Percentiles rank a stretch among this genome's conserved stretches.
phyloP scores from a whole-genome alignment of 1,140 invertebrate genomes.

The Cotesia chilonis region DNA sequence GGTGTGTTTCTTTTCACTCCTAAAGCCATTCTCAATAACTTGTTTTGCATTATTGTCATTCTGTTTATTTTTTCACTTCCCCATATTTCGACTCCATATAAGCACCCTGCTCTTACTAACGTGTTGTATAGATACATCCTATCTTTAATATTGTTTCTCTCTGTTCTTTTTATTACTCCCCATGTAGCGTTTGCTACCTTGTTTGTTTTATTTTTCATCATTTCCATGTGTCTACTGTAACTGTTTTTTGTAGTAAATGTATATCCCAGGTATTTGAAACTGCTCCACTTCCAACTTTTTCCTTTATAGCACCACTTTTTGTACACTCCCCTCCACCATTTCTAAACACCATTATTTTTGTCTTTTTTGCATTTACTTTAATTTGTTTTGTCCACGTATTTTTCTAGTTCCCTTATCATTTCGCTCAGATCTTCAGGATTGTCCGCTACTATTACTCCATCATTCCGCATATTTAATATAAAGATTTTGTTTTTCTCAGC shows the following conservation, averaged over 20 bases:
- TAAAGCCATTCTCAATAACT: slow-evolving; percentile 1
- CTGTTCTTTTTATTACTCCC: slow-evolving; percentile 3
- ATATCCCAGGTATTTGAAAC: neutral
- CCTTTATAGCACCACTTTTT: no score
- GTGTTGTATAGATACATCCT: slow-evolving; percentile 29
- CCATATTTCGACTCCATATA: slow-evolving; percentile 33
- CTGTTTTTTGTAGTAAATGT: neutral
- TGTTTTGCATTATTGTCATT: slow-evolving; percentile 21
- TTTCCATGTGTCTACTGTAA: neutral
- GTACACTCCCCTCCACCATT: no score
- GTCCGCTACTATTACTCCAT: neutral
- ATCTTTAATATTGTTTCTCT: neutral
- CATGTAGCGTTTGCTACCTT: slow-evolving; percentile 26
- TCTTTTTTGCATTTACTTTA: no score
- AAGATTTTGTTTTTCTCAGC: no score
- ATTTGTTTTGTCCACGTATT: no score
- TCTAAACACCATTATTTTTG: no score
- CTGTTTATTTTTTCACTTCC: slow-evolving; percentile 22
- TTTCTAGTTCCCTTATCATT: neutral
- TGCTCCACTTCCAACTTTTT: slow-evolving; percentile 16
- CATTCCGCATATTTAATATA: neutral
- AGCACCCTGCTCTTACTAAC: slow-evolving; percentile 12
- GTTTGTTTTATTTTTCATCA: slow-evolving; percentile 24
- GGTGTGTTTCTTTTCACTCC: slow-evolving; percentile 7
- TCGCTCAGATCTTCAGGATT: neutral